Evolutionary conservation across 2,797 vertebrate genomes (phyloP).

Genomic region (Sebastes vulpes): DNA sequence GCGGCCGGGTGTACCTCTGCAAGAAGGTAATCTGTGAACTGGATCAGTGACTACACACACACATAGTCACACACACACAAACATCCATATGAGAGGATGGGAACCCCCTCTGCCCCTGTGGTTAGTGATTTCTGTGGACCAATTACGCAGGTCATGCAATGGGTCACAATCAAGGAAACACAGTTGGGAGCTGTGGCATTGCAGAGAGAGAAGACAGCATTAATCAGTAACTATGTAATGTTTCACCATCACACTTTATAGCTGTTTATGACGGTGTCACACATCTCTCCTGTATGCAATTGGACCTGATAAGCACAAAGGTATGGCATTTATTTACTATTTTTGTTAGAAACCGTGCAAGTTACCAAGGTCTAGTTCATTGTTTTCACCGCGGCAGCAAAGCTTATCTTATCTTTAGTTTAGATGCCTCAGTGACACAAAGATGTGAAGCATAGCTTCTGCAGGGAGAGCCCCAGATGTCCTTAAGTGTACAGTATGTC

Average conservation of each 20-base stretch:
- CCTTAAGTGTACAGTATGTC: neutral
- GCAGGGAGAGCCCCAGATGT: neutral
- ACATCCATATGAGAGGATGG: constrained; percentile 51
- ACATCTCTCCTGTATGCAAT: constrained; percentile 49
- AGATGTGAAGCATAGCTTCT: constrained; percentile 16
- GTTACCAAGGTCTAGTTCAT: constrained; percentile 4
- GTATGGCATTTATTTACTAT: constrained; percentile 23
- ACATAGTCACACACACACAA: constrained; percentile 31
- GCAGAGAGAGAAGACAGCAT: constrained; percentile 51
- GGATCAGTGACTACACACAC: constrained; percentile 52
- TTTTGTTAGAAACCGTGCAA: constrained; percentile 33
- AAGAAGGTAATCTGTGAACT: constrained; percentile 62
- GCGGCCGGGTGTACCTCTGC: constrained; percentile 56
- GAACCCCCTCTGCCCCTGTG: constrained; percentile 60
- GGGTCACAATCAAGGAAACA: constrained; percentile 77
- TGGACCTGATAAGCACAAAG: constrained; percentile 61
- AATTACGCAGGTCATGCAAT: constrained; percentile 85
- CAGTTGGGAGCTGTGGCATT: constrained; percentile 46
- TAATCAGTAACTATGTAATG: constrained; percentile 83
- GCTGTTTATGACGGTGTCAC: constrained; percentile 69
- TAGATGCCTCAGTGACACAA: constrained; percentile 22
- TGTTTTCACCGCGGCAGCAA: constrained; percentile 19
- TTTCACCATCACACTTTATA: constrained; percentile 81
- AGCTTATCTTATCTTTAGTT: constrained; percentile 56
- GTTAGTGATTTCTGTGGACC: constrained; percentile 81